Evolutionary conservation across 1,140 invertebrate genomes (phyloP), one percentile per base, ranked within the genome.

Genomic region (Drosophila asahinai): DNA sequence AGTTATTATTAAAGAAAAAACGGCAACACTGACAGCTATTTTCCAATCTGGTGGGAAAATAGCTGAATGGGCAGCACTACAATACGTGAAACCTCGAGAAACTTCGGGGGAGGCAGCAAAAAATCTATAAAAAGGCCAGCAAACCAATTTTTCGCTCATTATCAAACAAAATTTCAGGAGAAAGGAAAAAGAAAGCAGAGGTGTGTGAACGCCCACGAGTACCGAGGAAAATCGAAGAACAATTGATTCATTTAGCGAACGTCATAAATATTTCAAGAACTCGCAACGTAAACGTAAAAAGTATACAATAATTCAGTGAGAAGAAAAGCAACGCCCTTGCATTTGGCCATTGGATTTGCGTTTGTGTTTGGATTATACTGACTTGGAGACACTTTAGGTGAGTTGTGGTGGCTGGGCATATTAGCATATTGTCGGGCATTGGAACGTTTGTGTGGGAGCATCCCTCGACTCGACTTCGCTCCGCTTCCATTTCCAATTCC

Each of bases 11-110:
- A 25, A 25, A 25, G 22, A 25, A 25, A 25, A 25, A 0, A 0
- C 22, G 22, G 22, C 22, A 25, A 25, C 22, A 25, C 22, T 25
- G 22, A 25, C 22, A 22, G 22, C 22, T 22, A 22, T 22, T 22
- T 27, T 27, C 27, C 27, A 27, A 27, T 27, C 27, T 27, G 6
- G 27, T 30, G 27, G 27, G 27, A 30, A 30, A 30, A 5, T 30
- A 30, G 27, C 27, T 30, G 6, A 30, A 30, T 30, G 5, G 27
- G 6, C 27, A 30, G 27, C 27, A 30, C 27, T 30, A 30, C 5
- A 36, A 36, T 36, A 36, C 33, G 11, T 11, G 81, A 81, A 89
- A 59, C 61, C 40, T 84, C 83, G 77, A 89, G 83, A 87, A 87
- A 68, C 64, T 87, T 87, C 83, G 64, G 80, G 54, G 60, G 63